Conservation (phyloP, 2,113 vertebrate genomes). For the Eidolon helvum region DNA sequence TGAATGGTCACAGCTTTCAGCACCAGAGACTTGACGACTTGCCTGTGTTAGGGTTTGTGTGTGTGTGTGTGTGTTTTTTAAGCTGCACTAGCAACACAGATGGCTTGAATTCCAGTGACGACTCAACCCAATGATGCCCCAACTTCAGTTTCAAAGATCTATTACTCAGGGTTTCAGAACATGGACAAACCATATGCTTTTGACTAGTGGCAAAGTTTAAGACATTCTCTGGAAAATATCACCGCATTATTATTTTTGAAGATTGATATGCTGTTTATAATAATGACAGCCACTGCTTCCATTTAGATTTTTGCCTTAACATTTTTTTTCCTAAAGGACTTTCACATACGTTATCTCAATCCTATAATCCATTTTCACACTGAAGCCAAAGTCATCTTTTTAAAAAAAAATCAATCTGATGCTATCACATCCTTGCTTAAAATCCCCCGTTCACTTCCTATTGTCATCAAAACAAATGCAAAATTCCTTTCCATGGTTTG, state of each 20-base stretch:
- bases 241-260: conserved; percentile 27
- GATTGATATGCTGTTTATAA: conserved; percentile 23
- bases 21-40: not conserved
- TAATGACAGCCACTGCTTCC: conserved; percentile 10
- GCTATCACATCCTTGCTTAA: conserved; percentile 42
- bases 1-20: not conserved
- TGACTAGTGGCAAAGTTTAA: not conserved
- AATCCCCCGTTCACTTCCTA: conserved; percentile 31
- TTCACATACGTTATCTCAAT: conserved; percentile 42
- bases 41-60: not conserved
- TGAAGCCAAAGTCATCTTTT: conserved; percentile 51
- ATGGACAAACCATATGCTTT: not conserved
- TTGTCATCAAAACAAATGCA: conserved; percentile 47
- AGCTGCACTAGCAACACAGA: not conserved
- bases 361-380: conserved; percentile 51
- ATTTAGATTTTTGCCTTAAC: conserved; percentile 45
- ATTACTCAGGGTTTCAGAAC: not conserved
- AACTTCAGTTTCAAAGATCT: not conserved
- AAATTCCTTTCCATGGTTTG: conserved; percentile 1
- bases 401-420: conserved; percentile 50
- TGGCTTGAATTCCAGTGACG: not conserved
- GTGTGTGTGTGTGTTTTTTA: not conserved
- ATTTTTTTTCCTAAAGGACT: conserved; percentile 29
- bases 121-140: not conserved
- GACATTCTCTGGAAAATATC: not conserved